Base-by-base conservation (phyloP, 2,888 invertebrate genomes). In the Rhopalosiphum nymphaeae region DNA sequence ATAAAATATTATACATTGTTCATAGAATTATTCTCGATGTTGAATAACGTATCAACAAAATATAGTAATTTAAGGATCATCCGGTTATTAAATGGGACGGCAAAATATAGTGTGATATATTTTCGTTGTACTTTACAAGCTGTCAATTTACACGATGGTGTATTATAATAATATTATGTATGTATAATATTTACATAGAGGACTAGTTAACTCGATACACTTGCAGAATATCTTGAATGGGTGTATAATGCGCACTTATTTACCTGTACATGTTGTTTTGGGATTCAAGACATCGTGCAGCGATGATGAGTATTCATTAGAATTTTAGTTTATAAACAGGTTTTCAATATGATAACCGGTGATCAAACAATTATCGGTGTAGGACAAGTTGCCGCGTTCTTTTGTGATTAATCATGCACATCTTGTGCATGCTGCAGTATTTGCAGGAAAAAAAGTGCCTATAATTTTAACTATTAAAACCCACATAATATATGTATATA, bases 291-390 rank as follows among this genome's bases (percentile, higher is more conserved):
- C 11, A 46, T 85, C 46, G 85, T 85, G 44, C 86, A 46, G n/a
- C 5, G 86, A 29, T 29, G 86, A 85, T 29, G 36, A 13, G 42
- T 57, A 57, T n/a, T 89, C 61, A 46, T 61, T 89, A 61, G 21
- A 26, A 61, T 85, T 46, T 86, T 57, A 61, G 89, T 78, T 78
- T 61, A n/a, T 44, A 86, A 86, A 89, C 61, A 25, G 29, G 44
- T 61, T 61, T 61, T 89, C 29, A 21, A 89, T 61, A 29, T 7
- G n/a, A 61, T 90, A 53, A 91, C 84, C 78, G 53, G 29, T 21
- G 91, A 91, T 78, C 36, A 36, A 78, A 84, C 53, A 84, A 91
- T 84, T 91, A 91, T 91, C 84, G 91, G 7, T 9, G 25, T 36
- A 11, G 49, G 13, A 84, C 36, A 42, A 49, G 49, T 91, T 46